Percentiles rank a stretch among this genome's conserved stretches.
Conservation (phyloP, 2,797 vertebrate species). For the Luscinia megarhynchos region DNA sequence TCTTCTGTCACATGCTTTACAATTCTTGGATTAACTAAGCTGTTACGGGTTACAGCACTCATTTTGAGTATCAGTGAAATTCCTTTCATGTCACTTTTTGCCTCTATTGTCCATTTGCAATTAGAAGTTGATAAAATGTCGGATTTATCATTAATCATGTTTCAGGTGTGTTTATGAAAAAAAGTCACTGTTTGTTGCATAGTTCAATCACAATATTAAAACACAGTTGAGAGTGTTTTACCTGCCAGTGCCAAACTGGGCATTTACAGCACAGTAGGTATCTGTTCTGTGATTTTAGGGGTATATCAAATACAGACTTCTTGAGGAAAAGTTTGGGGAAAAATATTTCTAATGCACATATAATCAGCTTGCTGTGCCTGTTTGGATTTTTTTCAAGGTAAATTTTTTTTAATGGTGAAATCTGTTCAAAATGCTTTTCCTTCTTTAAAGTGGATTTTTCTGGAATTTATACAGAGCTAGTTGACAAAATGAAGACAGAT, state of each 20-base stretch:
- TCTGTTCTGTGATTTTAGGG: background rate
- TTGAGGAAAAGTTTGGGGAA: background rate
- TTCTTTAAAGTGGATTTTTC: background rate
- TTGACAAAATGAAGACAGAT: background rate
- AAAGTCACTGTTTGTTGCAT: background rate
- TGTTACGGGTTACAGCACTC: background rate
- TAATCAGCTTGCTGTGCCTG: background rate
- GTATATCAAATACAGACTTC: background rate
- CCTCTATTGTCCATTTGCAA: background rate
- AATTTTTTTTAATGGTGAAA: background rate
- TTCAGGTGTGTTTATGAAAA: background rate
- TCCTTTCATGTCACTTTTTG: background rate
- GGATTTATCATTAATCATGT: background rate
- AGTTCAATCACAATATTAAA: background rate
- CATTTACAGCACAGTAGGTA: background rate
- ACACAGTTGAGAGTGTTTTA: background rate
- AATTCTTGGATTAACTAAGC: background rate
- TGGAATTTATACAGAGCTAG: background rate
- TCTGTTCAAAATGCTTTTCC: background rate
- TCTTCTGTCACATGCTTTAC: background rate
- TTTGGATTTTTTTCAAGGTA: background rate
- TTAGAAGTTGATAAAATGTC: background rate
- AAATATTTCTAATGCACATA: background rate
- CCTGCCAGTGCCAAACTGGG: background rate
- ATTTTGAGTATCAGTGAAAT: background rate